These are phyloP conservation scores for Aphis craccivora DNA, from an alignment of 1,140 invertebrate genomes.

Conservation along the genomic window DNA sequence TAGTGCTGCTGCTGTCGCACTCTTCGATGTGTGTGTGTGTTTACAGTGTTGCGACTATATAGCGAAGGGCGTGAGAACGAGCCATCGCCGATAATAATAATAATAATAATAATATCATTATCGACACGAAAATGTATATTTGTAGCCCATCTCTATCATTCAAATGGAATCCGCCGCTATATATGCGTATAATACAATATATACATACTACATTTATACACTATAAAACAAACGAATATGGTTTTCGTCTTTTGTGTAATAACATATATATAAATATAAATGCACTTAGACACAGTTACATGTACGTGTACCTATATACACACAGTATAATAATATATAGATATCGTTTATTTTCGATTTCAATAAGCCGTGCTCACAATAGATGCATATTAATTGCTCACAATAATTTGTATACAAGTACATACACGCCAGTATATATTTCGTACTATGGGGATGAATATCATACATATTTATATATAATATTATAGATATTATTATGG, in stretches of 20 bases:
- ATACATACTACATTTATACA: background rate
- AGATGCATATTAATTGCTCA: background rate
- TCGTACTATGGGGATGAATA: background rate
- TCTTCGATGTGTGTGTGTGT: background rate
- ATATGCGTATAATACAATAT: background rate
- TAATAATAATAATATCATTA: slow-evolving; percentile 17
- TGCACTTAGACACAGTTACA: background rate
- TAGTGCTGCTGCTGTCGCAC: background rate
- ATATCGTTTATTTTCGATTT: background rate
- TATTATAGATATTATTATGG: too few relatives aligned
- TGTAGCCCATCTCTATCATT: background rate
- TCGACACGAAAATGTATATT: slow-evolving; percentile 1
- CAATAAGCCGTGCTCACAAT: background rate
- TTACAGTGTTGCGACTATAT: background rate
- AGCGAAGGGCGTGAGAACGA: slow-evolving; percentile 5
- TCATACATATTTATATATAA: too few relatives aligned
- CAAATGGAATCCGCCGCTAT: background rate
- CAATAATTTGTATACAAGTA: background rate
- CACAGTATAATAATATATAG: background rate
- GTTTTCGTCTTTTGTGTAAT: slow-evolving; percentile 20
- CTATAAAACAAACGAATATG: slow-evolving; percentile 8
- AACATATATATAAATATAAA: background rate
- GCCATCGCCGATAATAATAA: background rate
- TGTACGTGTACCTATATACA: background rate
- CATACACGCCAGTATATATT: background rate